Conservation (phyloP, 2,113 vertebrate species). For the Paramisgurnus dabryanus region DNA sequence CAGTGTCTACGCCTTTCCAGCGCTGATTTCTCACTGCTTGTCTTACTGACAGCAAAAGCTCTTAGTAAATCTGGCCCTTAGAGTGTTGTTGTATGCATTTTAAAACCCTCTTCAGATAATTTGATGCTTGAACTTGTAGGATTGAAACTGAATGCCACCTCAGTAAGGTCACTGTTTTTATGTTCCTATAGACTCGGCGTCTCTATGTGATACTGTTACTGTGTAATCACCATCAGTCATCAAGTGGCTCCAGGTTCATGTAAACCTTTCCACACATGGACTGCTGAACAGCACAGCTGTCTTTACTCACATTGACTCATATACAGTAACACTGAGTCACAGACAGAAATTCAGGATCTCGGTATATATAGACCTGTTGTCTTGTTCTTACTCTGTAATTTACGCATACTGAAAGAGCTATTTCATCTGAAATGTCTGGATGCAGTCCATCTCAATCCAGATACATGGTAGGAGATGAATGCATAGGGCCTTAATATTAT, state of each 20-base stretch:
- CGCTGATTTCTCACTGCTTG: too few relatives aligned
- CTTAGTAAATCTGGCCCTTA: too few relatives aligned
- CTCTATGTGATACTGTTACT: background rate
- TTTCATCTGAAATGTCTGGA: too few relatives aligned
- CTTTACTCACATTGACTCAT: conserved; percentile 42
- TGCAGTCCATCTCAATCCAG: too few relatives aligned
- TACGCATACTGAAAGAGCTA: background rate
- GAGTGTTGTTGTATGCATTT: too few relatives aligned
- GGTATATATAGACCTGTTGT: conserved; percentile 44
- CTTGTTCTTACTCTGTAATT: background rate
- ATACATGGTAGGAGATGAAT: too few relatives aligned
- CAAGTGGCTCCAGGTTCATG: background rate
- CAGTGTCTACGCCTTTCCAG: too few relatives aligned
- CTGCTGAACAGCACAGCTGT: conserved; percentile 43
- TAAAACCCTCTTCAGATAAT: too few relatives aligned
- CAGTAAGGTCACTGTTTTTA: background rate
- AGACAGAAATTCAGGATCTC: background rate
- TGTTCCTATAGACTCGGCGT: background rate
- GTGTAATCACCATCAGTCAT: background rate
- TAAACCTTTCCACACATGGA: conserved; percentile 20
- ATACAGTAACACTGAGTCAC: conserved; percentile 1
- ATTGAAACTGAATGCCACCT: background rate
- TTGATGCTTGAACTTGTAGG: background rate
- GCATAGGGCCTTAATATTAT: too few relatives aligned
- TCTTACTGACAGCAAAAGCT: too few relatives aligned